Conservation (phyloP, 2,888 invertebrate species). For the Nebria salina region DNA sequence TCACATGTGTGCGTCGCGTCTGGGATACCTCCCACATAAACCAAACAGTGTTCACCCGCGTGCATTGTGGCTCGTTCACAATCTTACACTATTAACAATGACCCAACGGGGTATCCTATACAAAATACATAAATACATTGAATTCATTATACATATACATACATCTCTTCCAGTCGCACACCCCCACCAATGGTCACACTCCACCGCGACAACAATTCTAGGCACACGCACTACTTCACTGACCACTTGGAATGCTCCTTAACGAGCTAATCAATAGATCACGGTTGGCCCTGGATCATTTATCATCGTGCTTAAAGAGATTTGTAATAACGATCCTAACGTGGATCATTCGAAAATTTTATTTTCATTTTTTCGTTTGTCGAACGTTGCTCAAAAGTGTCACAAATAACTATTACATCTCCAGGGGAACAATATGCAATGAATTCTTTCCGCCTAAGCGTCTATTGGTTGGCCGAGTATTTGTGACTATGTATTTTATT, state of each 20-base stretch:
- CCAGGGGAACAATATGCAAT: not conserved
- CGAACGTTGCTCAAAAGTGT: constrained; percentile 54
- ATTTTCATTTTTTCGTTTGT: constrained; percentile 14
- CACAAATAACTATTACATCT: constrained; percentile 56
- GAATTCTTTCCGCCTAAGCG: not conserved
- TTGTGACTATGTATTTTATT: not conserved
- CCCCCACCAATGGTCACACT: constrained; percentile 41
- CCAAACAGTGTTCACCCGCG: constrained; percentile 58
- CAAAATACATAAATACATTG: constrained; percentile 65
- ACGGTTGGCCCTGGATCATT: constrained; percentile 63
- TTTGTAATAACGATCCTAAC: constrained; percentile 61
- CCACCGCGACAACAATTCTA: constrained; percentile 49
- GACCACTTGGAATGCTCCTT: constrained; percentile 60
- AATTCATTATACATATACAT: constrained; percentile 63
- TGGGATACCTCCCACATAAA: constrained; percentile 59
- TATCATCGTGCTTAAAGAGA: constrained; percentile 63
- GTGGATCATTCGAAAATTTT: constrained; percentile 57
- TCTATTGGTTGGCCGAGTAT: too few relatives aligned
- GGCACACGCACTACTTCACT: constrained; percentile 51
- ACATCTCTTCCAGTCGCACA: constrained; percentile 58
- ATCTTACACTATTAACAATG: constrained; percentile 63
- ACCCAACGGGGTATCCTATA: constrained; percentile 63
- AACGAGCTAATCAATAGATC: constrained; percentile 66
- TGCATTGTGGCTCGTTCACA: constrained; percentile 59
- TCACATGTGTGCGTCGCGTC: not conserved